Evolutionary conservation across 1,140 invertebrate species (phyloP).

Genomic region (Spodoptera frugiperda): DNA sequence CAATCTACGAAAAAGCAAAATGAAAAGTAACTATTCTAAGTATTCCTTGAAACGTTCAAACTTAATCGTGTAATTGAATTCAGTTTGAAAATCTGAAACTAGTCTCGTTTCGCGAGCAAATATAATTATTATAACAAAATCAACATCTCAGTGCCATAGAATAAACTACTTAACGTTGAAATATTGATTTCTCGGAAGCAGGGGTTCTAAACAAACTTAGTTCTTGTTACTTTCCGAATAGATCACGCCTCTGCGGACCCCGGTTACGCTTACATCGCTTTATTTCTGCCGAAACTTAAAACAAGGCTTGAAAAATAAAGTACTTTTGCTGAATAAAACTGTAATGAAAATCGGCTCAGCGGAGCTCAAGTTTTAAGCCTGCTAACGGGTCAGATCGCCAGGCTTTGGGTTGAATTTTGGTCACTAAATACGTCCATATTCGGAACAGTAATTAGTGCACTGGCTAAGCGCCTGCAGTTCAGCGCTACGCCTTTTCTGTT

Average conservation of each 20-base stretch:
- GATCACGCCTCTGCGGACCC: not conserved
- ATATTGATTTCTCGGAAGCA: not conserved
- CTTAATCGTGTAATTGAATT: not conserved
- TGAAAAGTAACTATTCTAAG: too few species aligned
- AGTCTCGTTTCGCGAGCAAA: not conserved
- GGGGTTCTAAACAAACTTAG: constrained; percentile 6
- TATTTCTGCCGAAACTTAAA: not conserved
- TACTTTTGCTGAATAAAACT: not conserved
- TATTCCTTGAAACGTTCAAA: too few species aligned
- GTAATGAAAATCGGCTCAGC: constrained; percentile 12
- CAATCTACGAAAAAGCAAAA: too few species aligned
- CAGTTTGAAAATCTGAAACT: not conserved
- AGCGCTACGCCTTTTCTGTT: not conserved
- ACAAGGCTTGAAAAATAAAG: constrained; percentile 3
- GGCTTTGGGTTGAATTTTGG: constrained; percentile 7
- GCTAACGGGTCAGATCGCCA: constrained; percentile 7
- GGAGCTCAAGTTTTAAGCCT: constrained; percentile 16
- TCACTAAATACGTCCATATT: constrained; percentile 22
- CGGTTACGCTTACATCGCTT: not conserved
- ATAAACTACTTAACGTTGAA: constrained; percentile 2
- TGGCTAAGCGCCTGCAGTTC: not conserved
- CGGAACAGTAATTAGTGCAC: constrained; percentile 8
- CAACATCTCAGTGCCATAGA: not conserved
- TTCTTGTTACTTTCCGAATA: not conserved
- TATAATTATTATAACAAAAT: constrained; percentile 1